Evolutionary conservation across 2,888 invertebrate species (phyloP), one percentile per base, ranked within the genome.

Genomic region (Digitonthophagus gazella): DNA sequence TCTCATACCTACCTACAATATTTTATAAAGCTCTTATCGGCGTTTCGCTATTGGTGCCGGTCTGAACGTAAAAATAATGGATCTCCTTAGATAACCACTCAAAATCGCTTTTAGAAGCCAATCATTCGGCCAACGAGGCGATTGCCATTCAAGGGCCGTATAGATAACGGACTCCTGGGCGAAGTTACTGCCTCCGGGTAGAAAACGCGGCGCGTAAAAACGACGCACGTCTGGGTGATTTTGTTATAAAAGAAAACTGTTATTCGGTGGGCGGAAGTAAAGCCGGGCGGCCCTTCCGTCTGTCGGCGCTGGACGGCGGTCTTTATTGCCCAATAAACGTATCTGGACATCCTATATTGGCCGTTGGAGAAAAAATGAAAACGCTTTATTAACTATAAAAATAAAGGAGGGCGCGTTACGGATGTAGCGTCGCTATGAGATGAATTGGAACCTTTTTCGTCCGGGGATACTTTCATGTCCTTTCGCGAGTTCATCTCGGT

Each of bases 371-470:
- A 69, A 67, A 69, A 69, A 69, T 69, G 58, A 64, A 67, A 58
- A 66, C 67, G 57, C 67, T 69, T 69, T 69, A 69, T 69, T 69
- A 67, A 63, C 69, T 67, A 69, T 65, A 67, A 69, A 69, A 69
- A 58, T 65, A 69, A 69, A 65, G 65, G 66, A 64, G 65, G 28
- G 28, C 28, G 11, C 28, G 28, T 44, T 44, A 44, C 28, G 28
- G 28, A 44, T 44, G 28, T 44, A 44, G 11, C 28, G 28, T 44
- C 28, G 28, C 28, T 44, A 2, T 5, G 28, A 44, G 28, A 44
- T 44, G 28, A 44, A 44, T 44, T 44, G 28, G 28, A 8, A 6
- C 28, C 28, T n/a, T 44, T 44, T 44, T 44, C 8, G 6, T 44
- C 28, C 28, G 28, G 28, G 28, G 28, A 44, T 44, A 44, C 28